Evolutionary conservation across 2,888 invertebrate species (phyloP), one percentile per base, ranked within the genome.

Genomic region (Cyrtodaria siliqua): DNA sequence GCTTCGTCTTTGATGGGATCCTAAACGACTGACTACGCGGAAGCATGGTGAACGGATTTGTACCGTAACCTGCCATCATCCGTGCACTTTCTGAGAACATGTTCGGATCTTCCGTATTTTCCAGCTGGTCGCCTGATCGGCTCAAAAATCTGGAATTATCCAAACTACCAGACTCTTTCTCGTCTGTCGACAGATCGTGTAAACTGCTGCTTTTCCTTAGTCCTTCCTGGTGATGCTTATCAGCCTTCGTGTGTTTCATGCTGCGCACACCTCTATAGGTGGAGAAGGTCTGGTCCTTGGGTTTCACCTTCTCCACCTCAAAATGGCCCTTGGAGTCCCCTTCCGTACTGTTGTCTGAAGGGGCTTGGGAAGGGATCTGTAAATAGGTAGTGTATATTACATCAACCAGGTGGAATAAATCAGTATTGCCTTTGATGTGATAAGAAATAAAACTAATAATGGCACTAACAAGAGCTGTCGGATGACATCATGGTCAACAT

Each of bases 141-240:
- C 90, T 90, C 14, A 90, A 82, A 64, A 85, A 89, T 23, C 87
- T 68, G 9, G 88, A 87, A 1, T 86, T 82, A 55, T 81, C 84
- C 20, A 89, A 70, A 47, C 70, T 78, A 9, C 79, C 67, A 9
- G 77, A 42, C 40, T 82, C 78, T 23, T 77, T 52, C 24, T 84
- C 84, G 27, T 85, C 78, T 4, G 87, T 78, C 20, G 88, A 83
- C 49, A 92, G 64, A 63, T 92, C 92, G 69, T 91, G 89, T 56
- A 92, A 74, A 68, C 92, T 92, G 79, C 87, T 91, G 71, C 91
- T 91, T 72, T 92, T 92, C 24, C 90, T 80, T 40, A 92, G 79
- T 4, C 89, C 90, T 38, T 92, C 92, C 66, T 88, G 86, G 69
- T 90, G 86, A 50, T 87, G 83, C 53, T 88, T 87, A 71, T 92